A percentile compares a stretch with the other conserved stretches of the same genome.
These are phyloP conservation scores for Apodemia mormo DNA, from an alignment of 2,888 invertebrate genomes.

Conservation along the genomic window DNA sequence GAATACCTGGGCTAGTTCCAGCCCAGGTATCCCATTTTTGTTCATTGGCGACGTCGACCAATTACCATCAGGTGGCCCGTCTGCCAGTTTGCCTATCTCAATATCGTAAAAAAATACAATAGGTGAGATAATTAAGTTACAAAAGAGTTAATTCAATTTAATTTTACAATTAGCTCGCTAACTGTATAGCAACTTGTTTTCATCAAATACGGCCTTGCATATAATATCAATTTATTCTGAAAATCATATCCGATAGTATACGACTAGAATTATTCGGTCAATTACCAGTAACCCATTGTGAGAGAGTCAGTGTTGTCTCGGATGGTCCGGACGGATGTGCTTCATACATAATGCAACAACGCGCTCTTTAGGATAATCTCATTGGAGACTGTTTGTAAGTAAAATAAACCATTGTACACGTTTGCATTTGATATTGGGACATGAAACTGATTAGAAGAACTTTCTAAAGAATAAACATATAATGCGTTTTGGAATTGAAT, in stretches of 20 bases:
- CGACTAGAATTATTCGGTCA: neutral
- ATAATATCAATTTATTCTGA: neutral
- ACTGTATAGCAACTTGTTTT: too few species aligned
- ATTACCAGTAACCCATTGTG: neutral
- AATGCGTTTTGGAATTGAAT: neutral
- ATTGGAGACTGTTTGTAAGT: conserved; percentile 74
- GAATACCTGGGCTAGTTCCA: too few species aligned
- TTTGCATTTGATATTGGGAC: conserved; percentile 54
- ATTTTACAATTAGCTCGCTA: too few species aligned
- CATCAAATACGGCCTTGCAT: too few species aligned
- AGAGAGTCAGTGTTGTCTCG: neutral
- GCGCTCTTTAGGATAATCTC: conserved; percentile 60
- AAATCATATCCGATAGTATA: neutral
- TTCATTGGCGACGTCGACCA: too few species aligned
- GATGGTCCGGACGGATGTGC: conserved; percentile 53
- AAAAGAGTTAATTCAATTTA: too few species aligned
- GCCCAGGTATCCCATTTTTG: too few species aligned
- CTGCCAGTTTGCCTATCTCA: too few species aligned
- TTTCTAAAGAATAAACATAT: conserved; percentile 11
- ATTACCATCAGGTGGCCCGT: too few species aligned
- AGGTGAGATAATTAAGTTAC: too few species aligned
- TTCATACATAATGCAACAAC: conserved; percentile 66
- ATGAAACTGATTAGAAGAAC: neutral
- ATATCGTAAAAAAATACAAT: too few species aligned
- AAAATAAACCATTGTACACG: conserved; percentile 73